Evolutionary conservation across 2,113 vertebrate genomes (phyloP).

Genomic region (Leuciscus idus): DNA sequence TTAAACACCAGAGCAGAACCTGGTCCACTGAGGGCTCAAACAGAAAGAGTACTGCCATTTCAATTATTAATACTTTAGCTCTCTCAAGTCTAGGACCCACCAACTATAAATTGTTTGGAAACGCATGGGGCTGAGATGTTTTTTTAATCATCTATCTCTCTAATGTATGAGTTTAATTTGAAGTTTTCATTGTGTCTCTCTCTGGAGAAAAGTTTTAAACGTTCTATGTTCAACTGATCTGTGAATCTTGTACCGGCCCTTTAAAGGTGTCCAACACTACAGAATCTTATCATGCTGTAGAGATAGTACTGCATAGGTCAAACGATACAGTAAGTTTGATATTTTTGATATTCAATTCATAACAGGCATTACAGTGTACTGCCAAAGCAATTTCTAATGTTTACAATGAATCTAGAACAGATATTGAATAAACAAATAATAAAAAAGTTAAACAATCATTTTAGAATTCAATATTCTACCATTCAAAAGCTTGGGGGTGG

Average conservation of each 20-base stretch:
- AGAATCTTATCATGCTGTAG: not conserved
- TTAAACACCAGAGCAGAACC: conserved; percentile 24
- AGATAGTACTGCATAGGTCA: not conserved
- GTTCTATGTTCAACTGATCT: not conserved
- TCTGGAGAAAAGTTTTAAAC: conserved; percentile 6
- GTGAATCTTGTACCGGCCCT: not conserved
- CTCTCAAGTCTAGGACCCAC: conserved; percentile 1
- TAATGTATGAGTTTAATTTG: conserved; percentile 53
- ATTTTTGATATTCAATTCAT: not conserved
- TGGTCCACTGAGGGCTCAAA: conserved; percentile 1
- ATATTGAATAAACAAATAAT: not conserved
- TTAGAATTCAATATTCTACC: no score
- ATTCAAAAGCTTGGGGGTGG: no score
- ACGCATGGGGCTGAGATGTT: conserved; percentile 1
- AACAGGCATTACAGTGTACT: no score
- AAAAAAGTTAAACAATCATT: not conserved
- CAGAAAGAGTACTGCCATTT: conserved; percentile 4
- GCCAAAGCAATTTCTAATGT: not conserved
- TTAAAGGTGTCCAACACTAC: not conserved
- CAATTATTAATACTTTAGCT: conserved; percentile 25
- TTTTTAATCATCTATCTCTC: not conserved
- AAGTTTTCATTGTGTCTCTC: conserved; percentile 42
- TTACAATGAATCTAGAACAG: not conserved
- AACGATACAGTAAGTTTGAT: not conserved
- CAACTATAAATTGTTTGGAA: conserved; percentile 17